These are phyloP conservation scores for Neocrepidodera transversa DNA, from an alignment of 2,888 invertebrate species.

Conservation along the genomic window DNA sequence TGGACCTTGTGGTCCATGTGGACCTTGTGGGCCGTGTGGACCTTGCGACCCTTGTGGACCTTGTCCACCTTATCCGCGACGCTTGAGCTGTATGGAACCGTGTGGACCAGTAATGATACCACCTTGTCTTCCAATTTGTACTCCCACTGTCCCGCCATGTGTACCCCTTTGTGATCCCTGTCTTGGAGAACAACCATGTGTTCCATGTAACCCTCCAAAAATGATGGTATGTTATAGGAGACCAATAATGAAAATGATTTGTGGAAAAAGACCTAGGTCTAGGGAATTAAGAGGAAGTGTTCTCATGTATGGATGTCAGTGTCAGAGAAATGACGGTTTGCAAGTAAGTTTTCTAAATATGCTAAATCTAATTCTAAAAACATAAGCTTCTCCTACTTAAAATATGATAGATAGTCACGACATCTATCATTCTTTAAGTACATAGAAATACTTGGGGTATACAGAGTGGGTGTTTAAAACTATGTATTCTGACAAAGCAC, in stretches of 20 bases:
- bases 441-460: too few relatives aligned
- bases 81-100: not conserved
- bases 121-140: constrained; percentile 34
- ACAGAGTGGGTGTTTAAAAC: too few relatives aligned
- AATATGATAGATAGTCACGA: too few relatives aligned
- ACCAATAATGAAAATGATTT: constrained; percentile 53
- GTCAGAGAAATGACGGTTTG: constrained; percentile 66
- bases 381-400: too few relatives aligned
- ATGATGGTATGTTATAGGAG: constrained; percentile 64
- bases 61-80: constrained; percentile 14
- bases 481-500: too few relatives aligned
- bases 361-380: too few relatives aligned
- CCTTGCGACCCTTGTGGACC: constrained; percentile 29
- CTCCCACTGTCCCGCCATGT: constrained; percentile 48
- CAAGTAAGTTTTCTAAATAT: constrained; percentile 51
- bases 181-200: constrained; percentile 65
- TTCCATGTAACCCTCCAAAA: constrained; percentile 65
- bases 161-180: constrained; percentile 60
- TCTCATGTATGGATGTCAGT: constrained; percentile 65
- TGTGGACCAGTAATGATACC: not conserved
- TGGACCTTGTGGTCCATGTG: constrained; percentile 21
- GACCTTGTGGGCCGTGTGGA: constrained; percentile 40
- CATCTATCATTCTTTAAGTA: too few relatives aligned
- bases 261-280: constrained; percentile 60
- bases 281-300: constrained; percentile 64